These are phyloP conservation scores for Epinotia ramella DNA, from an alignment of 2,888 invertebrate species.

Conservation along the genomic window DNA sequence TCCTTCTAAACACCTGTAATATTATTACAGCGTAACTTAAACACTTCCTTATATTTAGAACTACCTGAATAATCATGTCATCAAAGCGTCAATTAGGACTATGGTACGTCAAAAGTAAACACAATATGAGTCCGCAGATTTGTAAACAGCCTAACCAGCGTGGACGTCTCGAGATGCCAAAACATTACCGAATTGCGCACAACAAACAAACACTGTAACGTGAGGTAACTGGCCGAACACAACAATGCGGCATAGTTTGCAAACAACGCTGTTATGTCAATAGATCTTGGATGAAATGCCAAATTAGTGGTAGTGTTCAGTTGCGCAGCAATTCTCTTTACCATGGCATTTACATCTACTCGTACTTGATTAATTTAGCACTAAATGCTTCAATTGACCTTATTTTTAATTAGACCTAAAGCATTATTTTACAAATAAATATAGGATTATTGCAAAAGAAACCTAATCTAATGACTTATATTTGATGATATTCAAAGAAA, in stretches of 20 bases:
- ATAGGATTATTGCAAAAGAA: too few relatives aligned
- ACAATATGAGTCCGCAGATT: conserved; percentile 16
- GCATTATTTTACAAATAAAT: too few relatives aligned
- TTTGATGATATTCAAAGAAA: too few relatives aligned
- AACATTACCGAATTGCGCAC: conserved; percentile 39
- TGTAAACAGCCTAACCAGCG: conserved; percentile 25
- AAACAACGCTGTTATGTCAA: conserved; percentile 42
- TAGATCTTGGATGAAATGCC: conserved; percentile 25
- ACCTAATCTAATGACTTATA: too few relatives aligned
- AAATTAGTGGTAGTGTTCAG: background rate
- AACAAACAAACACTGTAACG: conserved; percentile 40
- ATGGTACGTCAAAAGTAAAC: conserved; percentile 17
- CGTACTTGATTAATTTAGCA: too few relatives aligned
- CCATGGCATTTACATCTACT: too few relatives aligned
- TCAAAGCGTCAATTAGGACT: background rate
- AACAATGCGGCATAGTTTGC: conserved; percentile 38
- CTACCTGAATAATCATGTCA: background rate
- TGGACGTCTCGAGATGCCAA: conserved; percentile 38
- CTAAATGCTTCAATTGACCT: too few relatives aligned
- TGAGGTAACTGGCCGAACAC: conserved; percentile 35
- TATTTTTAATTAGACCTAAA: too few relatives aligned
- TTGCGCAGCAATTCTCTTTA: too few relatives aligned
- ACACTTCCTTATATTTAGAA: background rate
- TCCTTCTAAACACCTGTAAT: too few relatives aligned
- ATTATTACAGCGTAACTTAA: too few relatives aligned